Base-by-base conservation (phyloP, 2,888 invertebrate genomes). In the Spatulosminthurus flaviceps region DNA sequence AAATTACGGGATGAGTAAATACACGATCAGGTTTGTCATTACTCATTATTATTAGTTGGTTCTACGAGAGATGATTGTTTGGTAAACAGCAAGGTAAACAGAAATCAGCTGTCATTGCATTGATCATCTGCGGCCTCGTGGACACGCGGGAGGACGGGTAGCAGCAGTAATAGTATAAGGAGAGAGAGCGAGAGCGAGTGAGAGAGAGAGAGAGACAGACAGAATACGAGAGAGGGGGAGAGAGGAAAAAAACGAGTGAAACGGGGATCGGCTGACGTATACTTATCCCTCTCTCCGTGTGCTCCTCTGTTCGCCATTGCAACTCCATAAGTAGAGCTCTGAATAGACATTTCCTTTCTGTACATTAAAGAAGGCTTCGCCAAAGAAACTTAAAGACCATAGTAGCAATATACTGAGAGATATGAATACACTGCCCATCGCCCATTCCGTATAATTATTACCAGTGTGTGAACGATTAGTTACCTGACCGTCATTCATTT, bases 31-130 rank as follows among this genome's bases (percentile, higher is more conserved):
- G 7, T 21, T 64, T 24, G 64, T 64, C 64, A 64, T 64, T 21
- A 64, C 64, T 64, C 64, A 64, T 64, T 64, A 64, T 24, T 16
- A 64, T 21, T 64, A 64, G 21, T 69, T 19, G n/a, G 69, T 28
- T 29, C n/a, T 69, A 24, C 16, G 21, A 29, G 29, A 26, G 69
- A 69, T 69, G 69, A 69, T 69, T 69, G 69, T 69, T 69, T 69
- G 69, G 69, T 69, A 28, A 66, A 66, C 66, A 69, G 69, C 28
- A 69, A 69, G 69, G 69, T 69, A 69, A 69, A 69, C 69, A 69
- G 69, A 69, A 69, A 69, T 69, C 69, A 69, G 69, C 69, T 69
- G 69, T 69, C 69, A 69, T 69, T 69, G n/a, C 69, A 69, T 69
- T 69, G 70, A 70, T 70, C 70, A 70, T 70, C 29, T 69, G 69